These are phyloP conservation scores for Recurvirostra avosetta DNA, from an alignment of 2,113 vertebrate genomes.

Conservation along the genomic window DNA sequence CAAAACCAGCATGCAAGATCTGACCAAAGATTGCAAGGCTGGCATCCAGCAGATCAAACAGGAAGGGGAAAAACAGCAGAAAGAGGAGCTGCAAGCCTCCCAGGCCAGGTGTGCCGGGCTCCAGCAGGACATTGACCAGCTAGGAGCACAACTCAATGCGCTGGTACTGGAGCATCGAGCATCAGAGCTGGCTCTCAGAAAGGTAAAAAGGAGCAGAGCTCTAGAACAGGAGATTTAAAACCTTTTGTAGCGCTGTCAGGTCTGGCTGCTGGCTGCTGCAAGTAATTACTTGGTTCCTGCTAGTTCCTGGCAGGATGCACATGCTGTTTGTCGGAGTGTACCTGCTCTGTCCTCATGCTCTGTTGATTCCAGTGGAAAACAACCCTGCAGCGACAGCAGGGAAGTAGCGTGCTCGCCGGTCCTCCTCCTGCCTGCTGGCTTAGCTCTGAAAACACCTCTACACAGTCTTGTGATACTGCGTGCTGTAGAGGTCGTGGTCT, in stretches of 20 bases:
- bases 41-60: conserved; percentile 46
- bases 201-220: conserved; percentile 62
- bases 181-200: conserved; percentile 72
- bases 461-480: rapidly evolving
- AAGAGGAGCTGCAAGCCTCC: conserved; percentile 54
- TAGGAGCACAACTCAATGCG: conserved; percentile 63
- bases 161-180: conserved; percentile 73
- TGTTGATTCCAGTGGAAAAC: background rate
- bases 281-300: background rate
- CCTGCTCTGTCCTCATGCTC: background rate
- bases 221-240: background rate
- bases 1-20: conserved; percentile 68
- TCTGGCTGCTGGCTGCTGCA: background rate
- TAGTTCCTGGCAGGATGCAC: background rate
- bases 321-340: background rate
- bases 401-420: background rate
- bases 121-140: conserved; percentile 69
- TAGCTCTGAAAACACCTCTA: background rate
- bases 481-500: background rate
- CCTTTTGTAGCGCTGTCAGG: background rate
- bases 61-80: conserved; percentile 66
- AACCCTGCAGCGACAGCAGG: background rate
- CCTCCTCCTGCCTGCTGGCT: background rate
- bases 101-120: conserved; percentile 55
- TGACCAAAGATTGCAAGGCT: conserved; percentile 50